Evolutionary conservation across 2,113 vertebrate species (phyloP).

Genomic region (Grus americana): DNA sequence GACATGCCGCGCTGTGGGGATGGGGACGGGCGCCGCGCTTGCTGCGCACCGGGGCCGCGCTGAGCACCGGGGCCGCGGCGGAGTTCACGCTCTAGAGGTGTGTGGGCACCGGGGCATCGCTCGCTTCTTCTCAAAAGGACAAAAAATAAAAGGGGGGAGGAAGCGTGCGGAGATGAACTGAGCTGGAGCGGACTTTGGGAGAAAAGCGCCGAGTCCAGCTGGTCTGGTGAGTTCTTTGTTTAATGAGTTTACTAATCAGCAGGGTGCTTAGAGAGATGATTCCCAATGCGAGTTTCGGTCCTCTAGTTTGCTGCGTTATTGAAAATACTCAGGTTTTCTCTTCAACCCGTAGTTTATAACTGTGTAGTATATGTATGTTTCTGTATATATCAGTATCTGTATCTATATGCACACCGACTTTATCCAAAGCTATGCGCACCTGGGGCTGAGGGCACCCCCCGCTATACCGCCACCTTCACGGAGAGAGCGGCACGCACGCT

Average conservation of each 20-base stretch:
- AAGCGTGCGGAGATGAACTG: conserved; percentile 4
- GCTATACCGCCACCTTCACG: not conserved
- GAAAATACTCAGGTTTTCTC: not conserved
- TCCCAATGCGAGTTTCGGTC: not conserved
- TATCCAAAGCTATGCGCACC: not conserved
- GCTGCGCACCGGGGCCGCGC: conserved; percentile 29
- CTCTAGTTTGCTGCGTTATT: not conserved
- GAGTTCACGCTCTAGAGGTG: conserved; percentile 6
- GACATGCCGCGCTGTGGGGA: conserved; percentile 52
- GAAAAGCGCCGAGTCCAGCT: conserved; percentile 53
- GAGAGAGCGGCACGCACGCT: not conserved
- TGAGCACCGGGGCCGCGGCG: conserved; percentile 22
- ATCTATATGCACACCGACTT: not conserved
- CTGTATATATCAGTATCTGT: not conserved
- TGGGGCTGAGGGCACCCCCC: not conserved
- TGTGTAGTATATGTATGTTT: not conserved
- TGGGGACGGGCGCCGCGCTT: not conserved
- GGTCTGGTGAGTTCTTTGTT: conserved; percentile 67
- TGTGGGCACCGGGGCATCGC: not conserved
- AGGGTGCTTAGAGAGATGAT: not conserved
- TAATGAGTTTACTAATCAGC: not conserved
- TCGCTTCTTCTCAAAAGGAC: not conserved
- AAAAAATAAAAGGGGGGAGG: not conserved
- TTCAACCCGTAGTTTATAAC: not conserved
- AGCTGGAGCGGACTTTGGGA: conserved; percentile 19